phyloP scores from a whole-genome alignment of 2,888 invertebrate species.

The Tortricodes alternella region DNA sequence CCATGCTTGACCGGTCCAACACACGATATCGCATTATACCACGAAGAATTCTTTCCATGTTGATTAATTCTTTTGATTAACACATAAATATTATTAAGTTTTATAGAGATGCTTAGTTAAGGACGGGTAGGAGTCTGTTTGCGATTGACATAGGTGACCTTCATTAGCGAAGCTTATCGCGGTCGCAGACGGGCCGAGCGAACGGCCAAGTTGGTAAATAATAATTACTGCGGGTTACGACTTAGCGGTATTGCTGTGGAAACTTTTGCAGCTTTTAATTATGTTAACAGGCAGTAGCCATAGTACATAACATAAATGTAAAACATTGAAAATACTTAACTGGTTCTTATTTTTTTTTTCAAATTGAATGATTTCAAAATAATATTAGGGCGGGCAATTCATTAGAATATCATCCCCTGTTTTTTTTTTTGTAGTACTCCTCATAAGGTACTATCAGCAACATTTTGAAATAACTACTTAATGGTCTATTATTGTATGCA shows the following conservation, averaged over 20 bases:
- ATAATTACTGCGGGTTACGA: constrained; percentile 28
- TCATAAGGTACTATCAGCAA: no score
- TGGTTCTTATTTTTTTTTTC: no score
- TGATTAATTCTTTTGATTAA: constrained; percentile 36
- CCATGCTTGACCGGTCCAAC: constrained; percentile 92
- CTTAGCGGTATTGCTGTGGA: constrained; percentile 27
- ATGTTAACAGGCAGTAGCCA: not conserved
- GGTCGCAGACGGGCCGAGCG: constrained; percentile 26
- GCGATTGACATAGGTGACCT: constrained; percentile 74
- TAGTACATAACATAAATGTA: not conserved
- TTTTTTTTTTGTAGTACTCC: no score
- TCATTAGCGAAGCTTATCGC: constrained; percentile 69
- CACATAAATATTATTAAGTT: constrained; percentile 34
- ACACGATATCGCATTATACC: constrained; percentile 95
- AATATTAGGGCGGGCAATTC: no score
- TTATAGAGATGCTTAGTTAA: constrained; percentile 27
- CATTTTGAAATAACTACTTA: no score
- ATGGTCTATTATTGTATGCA: no score
- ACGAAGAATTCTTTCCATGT: constrained; percentile 93
- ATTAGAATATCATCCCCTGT: no score
- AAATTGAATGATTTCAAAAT: no score
- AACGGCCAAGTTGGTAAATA: not conserved
- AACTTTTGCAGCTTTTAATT: constrained; percentile 7
- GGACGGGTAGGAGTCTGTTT: constrained; percentile 34
- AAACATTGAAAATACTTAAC: no score